phyloP scores from a whole-genome alignment of 1,140 invertebrate genomes.

The Choristoneura fumiferana region DNA sequence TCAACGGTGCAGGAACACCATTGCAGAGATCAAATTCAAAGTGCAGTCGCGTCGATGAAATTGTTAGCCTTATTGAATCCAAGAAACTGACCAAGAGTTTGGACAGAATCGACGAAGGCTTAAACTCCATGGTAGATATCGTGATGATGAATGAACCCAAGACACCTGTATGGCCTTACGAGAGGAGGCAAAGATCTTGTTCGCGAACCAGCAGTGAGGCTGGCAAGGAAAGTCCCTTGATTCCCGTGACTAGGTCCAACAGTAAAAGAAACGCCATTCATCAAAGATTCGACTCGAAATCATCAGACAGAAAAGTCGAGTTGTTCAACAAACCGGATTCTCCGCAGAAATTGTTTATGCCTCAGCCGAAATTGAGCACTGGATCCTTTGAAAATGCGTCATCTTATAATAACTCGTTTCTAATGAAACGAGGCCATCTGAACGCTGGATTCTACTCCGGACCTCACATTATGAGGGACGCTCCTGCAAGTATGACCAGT shows the following conservation, averaged over 20 bases:
- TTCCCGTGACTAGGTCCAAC: conserved; percentile 54
- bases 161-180: conserved; percentile 73
- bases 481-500: conserved; percentile 68
- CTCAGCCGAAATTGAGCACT: conserved; percentile 54
- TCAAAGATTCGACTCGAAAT: conserved; percentile 46
- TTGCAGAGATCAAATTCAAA: conserved; percentile 76
- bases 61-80: conserved; percentile 76
- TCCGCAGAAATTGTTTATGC: conserved; percentile 60
- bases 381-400: conserved; percentile 60
- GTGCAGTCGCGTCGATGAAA: conserved; percentile 72
- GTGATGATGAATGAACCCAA: conserved; percentile 79
- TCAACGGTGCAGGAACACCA: conserved; percentile 32
- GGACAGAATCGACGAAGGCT: conserved; percentile 86
- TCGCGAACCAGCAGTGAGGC: conserved; percentile 72
- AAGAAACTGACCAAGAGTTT: conserved; percentile 85
- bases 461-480: conserved; percentile 65
- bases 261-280: conserved; percentile 47
- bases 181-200: conserved; percentile 66
- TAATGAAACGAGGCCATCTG: conserved; percentile 80
- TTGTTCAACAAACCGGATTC: conserved; percentile 49
- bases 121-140: conserved; percentile 86
- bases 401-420: conserved; percentile 73
- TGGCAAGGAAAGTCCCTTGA: conserved; percentile 58
- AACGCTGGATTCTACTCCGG: conserved; percentile 82
- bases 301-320: conserved; percentile 53